Percentiles rank a stretch among this genome's conserved stretches.
Conservation (phyloP, 2,113 vertebrate genomes). For the Aspiorhynchus laticeps region DNA sequence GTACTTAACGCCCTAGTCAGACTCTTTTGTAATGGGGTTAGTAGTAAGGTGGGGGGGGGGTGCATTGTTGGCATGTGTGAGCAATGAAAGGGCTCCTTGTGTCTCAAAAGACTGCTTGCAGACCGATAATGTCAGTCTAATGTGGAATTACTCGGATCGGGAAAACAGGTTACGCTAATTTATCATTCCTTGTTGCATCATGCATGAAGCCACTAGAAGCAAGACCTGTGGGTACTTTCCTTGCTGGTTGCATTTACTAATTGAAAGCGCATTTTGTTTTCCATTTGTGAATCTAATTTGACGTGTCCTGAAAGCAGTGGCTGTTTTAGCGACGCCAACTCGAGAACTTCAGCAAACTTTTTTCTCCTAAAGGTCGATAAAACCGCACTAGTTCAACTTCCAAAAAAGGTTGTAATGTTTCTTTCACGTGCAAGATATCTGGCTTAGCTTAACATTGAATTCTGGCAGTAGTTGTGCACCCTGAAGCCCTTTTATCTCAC, state of each 20-base stretch:
- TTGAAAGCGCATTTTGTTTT: neutral
- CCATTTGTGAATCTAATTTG: neutral
- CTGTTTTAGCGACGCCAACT: neutral
- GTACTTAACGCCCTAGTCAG: neutral
- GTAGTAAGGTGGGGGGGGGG: neutral
- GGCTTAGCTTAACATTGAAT: slow-evolving; percentile 5
- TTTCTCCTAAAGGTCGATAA: neutral
- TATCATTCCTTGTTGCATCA: slow-evolving; percentile 6
- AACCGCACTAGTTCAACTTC: neutral
- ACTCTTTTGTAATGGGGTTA: slow-evolving; percentile 35
- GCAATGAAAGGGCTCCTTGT: slow-evolving; percentile 61
- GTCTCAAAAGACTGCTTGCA: slow-evolving; percentile 45
- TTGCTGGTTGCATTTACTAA: neutral
- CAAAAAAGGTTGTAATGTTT: neutral
- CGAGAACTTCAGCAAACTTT: neutral
- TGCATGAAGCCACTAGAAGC: neutral
- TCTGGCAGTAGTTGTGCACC: slow-evolving; percentile 39
- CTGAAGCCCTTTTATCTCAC: slow-evolving; percentile 57
- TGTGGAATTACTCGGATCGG: neutral
- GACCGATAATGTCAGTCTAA: slow-evolving; percentile 45
- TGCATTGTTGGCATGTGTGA: slow-evolving; percentile 46
- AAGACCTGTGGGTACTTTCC: neutral
- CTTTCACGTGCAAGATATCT: neutral
- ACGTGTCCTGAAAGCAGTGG: neutral
- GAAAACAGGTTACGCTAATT: neutral